phyloP scores from a whole-genome alignment of 1,140 invertebrate genomes.

The Magallana gigas region DNA sequence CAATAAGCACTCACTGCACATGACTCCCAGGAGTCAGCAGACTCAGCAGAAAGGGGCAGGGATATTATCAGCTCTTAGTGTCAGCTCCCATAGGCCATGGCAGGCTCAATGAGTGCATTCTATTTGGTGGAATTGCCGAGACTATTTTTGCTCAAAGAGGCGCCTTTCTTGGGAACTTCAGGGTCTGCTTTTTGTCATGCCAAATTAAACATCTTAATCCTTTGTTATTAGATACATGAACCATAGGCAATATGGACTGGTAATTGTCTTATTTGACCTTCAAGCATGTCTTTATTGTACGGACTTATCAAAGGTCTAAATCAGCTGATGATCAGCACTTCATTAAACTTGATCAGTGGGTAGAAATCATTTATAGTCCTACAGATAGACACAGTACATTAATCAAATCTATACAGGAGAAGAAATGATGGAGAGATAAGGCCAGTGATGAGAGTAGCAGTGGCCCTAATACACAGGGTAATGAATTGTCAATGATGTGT shows the following conservation, averaged over 20 bases:
- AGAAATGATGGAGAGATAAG: not conserved
- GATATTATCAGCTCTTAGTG: not conserved
- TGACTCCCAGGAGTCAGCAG: not conserved
- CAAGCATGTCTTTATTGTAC: not conserved
- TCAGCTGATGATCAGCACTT: conserved; percentile 10
- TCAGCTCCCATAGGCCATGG: conserved; percentile 3
- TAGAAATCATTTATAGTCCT: not conserved
- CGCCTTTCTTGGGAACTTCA: not conserved
- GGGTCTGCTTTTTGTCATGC: not conserved
- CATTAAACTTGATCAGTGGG: not conserved
- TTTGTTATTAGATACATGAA: not conserved
- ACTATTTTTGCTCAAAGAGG: not conserved
- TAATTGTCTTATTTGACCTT: conserved; percentile 20
- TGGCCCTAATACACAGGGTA: not conserved
- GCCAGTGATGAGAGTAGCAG: not conserved
- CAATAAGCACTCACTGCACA: not conserved
- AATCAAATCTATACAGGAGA: not conserved
- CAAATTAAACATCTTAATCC: too few relatives aligned
- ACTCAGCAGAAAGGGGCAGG: not conserved
- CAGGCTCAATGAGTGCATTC: conserved; percentile 9
- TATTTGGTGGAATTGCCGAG: not conserved
- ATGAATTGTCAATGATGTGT: conserved; percentile 6
- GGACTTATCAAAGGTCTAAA: not conserved
- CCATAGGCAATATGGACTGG: not conserved
- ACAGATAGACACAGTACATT: not conserved